Conservation (phyloP, 2,113 vertebrate species). For the Eidolon helvum region DNA sequence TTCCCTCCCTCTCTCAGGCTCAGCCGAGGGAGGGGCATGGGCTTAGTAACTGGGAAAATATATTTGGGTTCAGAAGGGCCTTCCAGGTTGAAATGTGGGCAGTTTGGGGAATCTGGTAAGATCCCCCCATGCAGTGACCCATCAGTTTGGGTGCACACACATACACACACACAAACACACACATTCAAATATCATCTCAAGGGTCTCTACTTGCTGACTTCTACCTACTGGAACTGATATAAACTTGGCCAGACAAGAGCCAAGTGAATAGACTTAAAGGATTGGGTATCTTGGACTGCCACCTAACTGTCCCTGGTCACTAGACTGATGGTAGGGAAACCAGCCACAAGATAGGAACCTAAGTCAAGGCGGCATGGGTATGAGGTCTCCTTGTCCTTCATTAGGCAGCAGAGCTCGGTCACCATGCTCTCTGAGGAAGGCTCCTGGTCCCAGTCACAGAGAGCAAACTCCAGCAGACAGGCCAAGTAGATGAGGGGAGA, state of each 20-base stretch:
- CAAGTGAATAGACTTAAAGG: not conserved
- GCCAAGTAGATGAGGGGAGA: not conserved
- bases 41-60: not conserved
- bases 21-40: conserved; percentile 36
- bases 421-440: not conserved
- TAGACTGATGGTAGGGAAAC: not conserved
- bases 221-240: not conserved
- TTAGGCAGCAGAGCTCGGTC: not conserved
- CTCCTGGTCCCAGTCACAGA: not conserved
- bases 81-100: not conserved
- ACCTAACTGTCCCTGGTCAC: not conserved
- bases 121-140: not conserved
- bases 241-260: not conserved
- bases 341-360: not conserved
- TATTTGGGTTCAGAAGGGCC: conserved; percentile 23
- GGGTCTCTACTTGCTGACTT: not conserved
- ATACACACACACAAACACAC: not conserved
- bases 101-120: not conserved
- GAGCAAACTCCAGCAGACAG: not conserved
- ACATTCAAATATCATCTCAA: not conserved
- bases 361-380: not conserved
- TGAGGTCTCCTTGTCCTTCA: not conserved
- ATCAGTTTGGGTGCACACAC: not conserved
- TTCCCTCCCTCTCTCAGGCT: conserved; percentile 14
- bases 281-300: not conserved